These are phyloP conservation scores for Alouatta palliata DNA, from an alignment of 2,113 vertebrate species.

Conservation along the genomic window DNA sequence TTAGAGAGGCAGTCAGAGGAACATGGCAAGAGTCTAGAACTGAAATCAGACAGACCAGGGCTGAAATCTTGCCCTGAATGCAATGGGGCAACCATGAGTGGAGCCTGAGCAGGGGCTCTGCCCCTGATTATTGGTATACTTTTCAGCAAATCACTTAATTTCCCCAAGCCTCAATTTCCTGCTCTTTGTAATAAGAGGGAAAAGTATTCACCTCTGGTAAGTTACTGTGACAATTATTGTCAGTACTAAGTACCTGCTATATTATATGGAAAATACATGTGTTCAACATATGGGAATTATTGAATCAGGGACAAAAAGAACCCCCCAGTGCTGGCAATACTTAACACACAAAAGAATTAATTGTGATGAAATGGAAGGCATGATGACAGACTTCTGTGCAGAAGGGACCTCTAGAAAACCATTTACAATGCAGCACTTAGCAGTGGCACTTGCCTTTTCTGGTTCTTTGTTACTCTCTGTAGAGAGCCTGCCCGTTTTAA, in stretches of 20 bases:
- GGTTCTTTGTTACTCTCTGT: not conserved
- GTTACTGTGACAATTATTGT: slow-evolving; percentile 37
- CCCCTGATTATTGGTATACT: not conserved
- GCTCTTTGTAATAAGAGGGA: slow-evolving; percentile 8
- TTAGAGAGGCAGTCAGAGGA: not conserved
- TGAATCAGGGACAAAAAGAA: slow-evolving; percentile 45
- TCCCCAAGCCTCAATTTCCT: slow-evolving; percentile 11
- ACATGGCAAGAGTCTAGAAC: not conserved
- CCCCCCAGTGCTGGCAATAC: not conserved
- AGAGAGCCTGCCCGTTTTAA: not conserved
- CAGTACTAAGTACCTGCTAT: not conserved
- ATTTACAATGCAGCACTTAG: not conserved
- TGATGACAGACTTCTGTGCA: not conserved
- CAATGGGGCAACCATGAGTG: too few relatives aligned
- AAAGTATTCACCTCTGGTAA: slow-evolving; percentile 38
- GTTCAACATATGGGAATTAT: slow-evolving; percentile 45
- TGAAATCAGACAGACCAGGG: not conserved
- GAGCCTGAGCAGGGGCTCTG: not conserved
- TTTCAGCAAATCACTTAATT: slow-evolving; percentile 39
- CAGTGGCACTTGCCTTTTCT: not conserved
- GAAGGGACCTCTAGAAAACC: not conserved
- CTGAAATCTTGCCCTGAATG: not conserved
- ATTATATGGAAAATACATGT: not conserved
- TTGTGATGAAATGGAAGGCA: not conserved
- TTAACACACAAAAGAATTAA: slow-evolving; percentile 41